Evolutionary conservation across 1,140 invertebrate genomes (phyloP), one percentile per base, ranked within the genome.

Genomic region (Aphidius ervi): DNA sequence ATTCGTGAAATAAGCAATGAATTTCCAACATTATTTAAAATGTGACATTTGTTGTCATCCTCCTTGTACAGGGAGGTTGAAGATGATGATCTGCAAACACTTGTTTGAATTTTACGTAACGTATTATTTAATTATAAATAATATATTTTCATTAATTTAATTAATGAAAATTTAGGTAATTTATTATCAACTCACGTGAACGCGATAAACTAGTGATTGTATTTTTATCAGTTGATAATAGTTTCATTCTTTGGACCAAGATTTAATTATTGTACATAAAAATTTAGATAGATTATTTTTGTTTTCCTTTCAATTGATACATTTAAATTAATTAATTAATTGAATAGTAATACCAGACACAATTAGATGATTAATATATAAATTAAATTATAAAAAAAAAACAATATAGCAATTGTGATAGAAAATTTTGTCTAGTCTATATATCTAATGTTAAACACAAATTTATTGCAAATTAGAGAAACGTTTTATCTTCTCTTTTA

Each of bases 1-100:
- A 88, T 92, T 16, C 81, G 88, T 48, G 88, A 90, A 63, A 91
- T 92, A 59, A 87, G 86, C 63, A 90, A 90, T 70, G 89, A 92
- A 76, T 92, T 92, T 82, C 89, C 90, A n/a, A 86, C 89, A 67
- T 86, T 88, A 68, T 91, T 92, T 70, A 88, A 90, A 74, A 75
- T 77, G 68, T 78, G 75, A 80, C 76, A 71, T 68, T 66, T 68
- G 52, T 57, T 69, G 39, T 64, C 64, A 39, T 61, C 72, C 70
- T 74, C 72, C 59, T 65, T 65, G 6, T 63, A 65, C n/a, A 58
- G 61, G 47, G 66, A 71, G 43, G 58, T 71, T 46, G 76, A 78
- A 57, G 76, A 78, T 54, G 76, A 76, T 52, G 73, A 78, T 63
- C 63, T 78, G 43, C 76, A 78, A 57, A 74, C 75, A 55, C 68